A percentile compares a stretch with the other conserved stretches of the same genome.
These are phyloP conservation scores for Thunnus albacares DNA, from an alignment of 2,797 vertebrate species.

Conservation along the genomic window DNA sequence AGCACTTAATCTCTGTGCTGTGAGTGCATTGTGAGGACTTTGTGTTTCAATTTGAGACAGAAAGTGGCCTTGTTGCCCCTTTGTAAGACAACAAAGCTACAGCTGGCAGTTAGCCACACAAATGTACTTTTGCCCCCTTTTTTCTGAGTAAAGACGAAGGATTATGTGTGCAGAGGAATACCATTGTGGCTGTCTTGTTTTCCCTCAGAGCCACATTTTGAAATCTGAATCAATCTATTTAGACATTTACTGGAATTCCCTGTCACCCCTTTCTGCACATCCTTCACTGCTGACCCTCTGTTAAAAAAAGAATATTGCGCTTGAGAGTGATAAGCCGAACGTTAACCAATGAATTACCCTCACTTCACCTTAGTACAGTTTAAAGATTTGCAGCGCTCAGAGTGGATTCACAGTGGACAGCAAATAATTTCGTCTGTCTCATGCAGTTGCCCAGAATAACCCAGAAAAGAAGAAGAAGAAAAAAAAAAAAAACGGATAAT, in stretches of 20 bases:
- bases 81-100: conserved; percentile 33
- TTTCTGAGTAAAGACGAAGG: conserved; percentile 21
- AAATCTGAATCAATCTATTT: conserved; percentile 29
- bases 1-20: conserved; percentile 47
- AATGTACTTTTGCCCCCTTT: conserved; percentile 3
- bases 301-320: conserved; percentile 31
- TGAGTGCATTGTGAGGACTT: conserved; percentile 20
- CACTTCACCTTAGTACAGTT: conserved; percentile 33
- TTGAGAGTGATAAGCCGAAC: conserved; percentile 30
- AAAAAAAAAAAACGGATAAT: conserved; percentile 68
- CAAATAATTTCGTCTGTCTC: conserved; percentile 54
- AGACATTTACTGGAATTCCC: conserved; percentile 28
- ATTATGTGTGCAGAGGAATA: conserved; percentile 42
- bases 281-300: neutral
- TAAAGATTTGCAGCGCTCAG: conserved; percentile 26
- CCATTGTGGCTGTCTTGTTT: neutral
- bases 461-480: conserved; percentile 64
- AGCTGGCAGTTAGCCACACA: conserved; percentile 34
- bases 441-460: conserved; percentile 76
- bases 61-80: conserved; percentile 39
- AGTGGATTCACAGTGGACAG: conserved; percentile 55
- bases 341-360: conserved; percentile 29
- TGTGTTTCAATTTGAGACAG: conserved; percentile 28
- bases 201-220: neutral
- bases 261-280: neutral